Conservation (phyloP, 2,113 vertebrate species). For the Chamaetylas fuelleborni region DNA sequence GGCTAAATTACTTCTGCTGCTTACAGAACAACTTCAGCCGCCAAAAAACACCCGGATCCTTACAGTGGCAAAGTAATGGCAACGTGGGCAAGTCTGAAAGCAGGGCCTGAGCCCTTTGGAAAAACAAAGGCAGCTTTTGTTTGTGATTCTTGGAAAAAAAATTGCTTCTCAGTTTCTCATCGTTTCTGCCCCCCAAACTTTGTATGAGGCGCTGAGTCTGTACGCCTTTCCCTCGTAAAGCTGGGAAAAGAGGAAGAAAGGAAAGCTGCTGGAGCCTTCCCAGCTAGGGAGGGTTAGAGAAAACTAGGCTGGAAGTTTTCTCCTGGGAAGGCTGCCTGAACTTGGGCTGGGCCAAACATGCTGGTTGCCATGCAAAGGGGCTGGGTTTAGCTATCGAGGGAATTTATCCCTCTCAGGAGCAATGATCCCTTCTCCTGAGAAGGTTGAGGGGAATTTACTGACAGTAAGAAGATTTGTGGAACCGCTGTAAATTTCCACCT, state of each 20-base stretch:
- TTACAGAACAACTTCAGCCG: neutral
- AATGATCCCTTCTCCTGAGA: conserved; percentile 11
- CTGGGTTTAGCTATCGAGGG: neutral
- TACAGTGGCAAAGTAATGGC: neutral
- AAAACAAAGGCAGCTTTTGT: neutral
- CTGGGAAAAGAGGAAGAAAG: neutral
- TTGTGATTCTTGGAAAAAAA: neutral
- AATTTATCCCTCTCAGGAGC: conserved; percentile 3
- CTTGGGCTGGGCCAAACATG: neutral
- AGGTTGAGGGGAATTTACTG: conserved; percentile 51
- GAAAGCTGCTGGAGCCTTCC: neutral
- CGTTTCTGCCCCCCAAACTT: neutral
- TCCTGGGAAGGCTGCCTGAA: neutral
- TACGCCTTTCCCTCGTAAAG: rapidly evolving
- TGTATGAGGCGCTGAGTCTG: rapidly evolving
- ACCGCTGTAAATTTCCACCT: conserved; percentile 39
- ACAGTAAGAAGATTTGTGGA: conserved; percentile 53
- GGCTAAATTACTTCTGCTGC: neutral
- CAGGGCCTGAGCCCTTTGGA: neutral
- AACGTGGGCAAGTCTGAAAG: neutral
- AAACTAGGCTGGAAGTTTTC: neutral
- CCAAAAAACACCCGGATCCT: neutral
- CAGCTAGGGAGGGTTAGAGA: neutral
- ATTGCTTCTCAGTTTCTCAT: neutral
- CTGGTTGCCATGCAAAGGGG: neutral